Evolutionary conservation across 2,113 vertebrate species (phyloP).

Genomic region (Sylvia atricapilla): DNA sequence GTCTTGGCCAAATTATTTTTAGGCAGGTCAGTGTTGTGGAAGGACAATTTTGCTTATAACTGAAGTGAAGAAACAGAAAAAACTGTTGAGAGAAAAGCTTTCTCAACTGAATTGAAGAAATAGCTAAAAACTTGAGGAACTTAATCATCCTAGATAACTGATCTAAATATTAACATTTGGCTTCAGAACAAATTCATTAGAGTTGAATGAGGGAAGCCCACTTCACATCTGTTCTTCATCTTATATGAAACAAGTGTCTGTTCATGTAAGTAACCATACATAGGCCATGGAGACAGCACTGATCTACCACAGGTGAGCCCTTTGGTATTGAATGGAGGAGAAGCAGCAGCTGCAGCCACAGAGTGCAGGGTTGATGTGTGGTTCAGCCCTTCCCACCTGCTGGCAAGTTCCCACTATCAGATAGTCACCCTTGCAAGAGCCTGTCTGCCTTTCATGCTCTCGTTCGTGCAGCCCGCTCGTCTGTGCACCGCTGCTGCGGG

Average conservation of each 20-base stretch:
- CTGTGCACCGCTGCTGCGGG: fast-evolving
- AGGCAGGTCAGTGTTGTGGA: not conserved
- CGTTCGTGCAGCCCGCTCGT: not conserved
- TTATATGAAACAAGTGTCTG: not conserved
- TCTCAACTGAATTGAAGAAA: not conserved
- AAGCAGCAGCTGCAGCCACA: not conserved
- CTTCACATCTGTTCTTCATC: not conserved
- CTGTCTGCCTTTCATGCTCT: not conserved
- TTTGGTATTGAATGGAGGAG: not conserved
- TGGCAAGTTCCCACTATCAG: not conserved
- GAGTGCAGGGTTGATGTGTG: not conserved
- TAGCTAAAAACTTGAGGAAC: not conserved
- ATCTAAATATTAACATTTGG: not conserved
- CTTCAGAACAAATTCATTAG: not conserved
- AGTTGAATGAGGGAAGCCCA: not conserved
- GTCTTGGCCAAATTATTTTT: not conserved
- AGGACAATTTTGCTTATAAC: not conserved
- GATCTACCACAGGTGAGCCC: slow-evolving; percentile 5
- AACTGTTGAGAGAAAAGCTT: not conserved
- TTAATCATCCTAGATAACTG: not conserved
- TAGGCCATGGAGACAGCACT: not conserved
- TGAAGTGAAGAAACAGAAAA: not conserved
- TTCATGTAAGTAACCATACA: not conserved
- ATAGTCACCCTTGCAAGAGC: not conserved
- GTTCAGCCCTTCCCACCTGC: not conserved